A percentile compares a stretch with the other conserved stretches of the same genome.
Evolutionary conservation across 2,113 vertebrate species (phyloP).

Genomic region (Pedetes capensis): DNA sequence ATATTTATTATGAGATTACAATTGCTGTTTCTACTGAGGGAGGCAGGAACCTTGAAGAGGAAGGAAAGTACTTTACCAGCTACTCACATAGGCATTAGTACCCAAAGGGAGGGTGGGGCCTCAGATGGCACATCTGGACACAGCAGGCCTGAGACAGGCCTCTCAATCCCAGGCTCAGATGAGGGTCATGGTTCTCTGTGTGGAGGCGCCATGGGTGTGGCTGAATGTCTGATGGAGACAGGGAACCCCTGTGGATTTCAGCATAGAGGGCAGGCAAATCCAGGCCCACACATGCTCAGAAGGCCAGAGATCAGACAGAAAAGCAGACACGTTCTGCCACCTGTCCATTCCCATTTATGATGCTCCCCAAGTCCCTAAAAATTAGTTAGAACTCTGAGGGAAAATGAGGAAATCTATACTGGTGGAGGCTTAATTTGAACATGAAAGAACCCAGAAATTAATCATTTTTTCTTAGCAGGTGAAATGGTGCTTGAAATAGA

Average conservation of each 20-base stretch:
- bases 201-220: not conserved
- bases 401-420: not conserved
- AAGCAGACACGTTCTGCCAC: too few species aligned
- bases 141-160: not conserved
- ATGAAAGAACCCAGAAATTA: not conserved
- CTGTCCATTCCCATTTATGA: not conserved
- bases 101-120: not conserved
- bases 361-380: not conserved
- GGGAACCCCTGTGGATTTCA: not conserved
- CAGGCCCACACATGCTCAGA: not conserved
- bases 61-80: not conserved
- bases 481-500: not conserved
- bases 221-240: not conserved
- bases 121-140: not conserved
- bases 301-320: not conserved
- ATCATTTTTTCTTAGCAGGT: not conserved
- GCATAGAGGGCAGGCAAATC: not conserved
- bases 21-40: not conserved
- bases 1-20: too few species aligned
- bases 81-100: not conserved
- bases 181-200: not conserved
- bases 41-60: not conserved
- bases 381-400: not conserved
- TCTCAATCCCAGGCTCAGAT: not conserved
- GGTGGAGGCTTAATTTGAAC: not conserved